phyloP scores from a whole-genome alignment of 2,797 vertebrate species.

The Morelia viridis region DNA sequence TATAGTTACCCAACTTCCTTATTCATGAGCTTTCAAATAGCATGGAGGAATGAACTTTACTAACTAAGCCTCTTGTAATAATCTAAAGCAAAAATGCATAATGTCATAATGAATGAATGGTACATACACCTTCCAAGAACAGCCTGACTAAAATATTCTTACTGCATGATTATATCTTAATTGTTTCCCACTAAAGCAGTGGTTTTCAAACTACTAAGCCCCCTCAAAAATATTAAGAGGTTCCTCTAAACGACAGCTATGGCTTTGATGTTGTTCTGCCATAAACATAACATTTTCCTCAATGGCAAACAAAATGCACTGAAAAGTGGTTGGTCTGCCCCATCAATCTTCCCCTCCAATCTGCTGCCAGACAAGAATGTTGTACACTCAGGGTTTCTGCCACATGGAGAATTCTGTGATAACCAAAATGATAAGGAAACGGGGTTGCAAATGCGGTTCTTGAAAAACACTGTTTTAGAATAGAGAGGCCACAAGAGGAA shows the following conservation, averaged over 20 bases:
- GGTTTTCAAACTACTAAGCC: conserved; percentile 13
- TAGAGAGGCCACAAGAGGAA: conserved; percentile 9
- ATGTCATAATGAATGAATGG: conserved; percentile 51
- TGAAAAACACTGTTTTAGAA: conserved; percentile 2
- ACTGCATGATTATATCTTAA: conserved; percentile 7
- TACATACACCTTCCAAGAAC: neutral
- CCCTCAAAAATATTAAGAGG: neutral
- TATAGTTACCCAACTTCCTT: conserved; percentile 2
- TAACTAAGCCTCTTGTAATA: conserved; percentile 49
- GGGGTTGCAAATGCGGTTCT: neutral
- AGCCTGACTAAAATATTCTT: conserved; percentile 41
- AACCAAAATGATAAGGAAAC: neutral
- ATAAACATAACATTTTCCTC: neutral
- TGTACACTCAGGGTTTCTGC: neutral
- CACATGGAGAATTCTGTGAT: neutral
- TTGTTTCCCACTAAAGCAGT: neutral
- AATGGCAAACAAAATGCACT: neutral
- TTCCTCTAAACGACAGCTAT: neutral
- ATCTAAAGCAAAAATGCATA: conserved; percentile 54
- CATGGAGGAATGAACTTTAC: conserved; percentile 67
- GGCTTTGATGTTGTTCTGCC: neutral
- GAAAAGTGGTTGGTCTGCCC: neutral
- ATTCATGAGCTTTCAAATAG: conserved; percentile 46
- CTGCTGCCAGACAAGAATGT: neutral
- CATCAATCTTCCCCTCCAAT: no score